Evolutionary conservation across 2,797 vertebrate species (phyloP).

Genomic region (Helarctos malayanus): DNA sequence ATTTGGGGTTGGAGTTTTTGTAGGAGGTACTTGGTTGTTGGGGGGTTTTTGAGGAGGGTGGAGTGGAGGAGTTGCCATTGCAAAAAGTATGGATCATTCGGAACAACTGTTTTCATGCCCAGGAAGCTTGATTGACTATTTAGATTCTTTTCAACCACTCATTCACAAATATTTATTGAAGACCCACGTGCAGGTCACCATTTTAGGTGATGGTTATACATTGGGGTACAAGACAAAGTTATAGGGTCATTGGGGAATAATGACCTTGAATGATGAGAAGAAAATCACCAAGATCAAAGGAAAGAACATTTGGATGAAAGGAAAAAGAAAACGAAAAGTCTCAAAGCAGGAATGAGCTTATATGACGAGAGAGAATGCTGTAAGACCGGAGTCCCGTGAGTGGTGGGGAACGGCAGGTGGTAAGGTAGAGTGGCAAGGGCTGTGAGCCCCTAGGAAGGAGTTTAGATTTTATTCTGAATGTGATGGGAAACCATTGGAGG

Average conservation of each 20-base stretch:
- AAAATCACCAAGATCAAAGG: neutral
- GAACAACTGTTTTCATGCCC: neutral
- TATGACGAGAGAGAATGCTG: neutral
- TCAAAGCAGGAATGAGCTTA: neutral
- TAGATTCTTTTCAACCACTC: neutral
- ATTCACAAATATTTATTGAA: neutral
- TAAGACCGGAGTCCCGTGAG: neutral
- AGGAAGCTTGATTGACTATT: neutral
- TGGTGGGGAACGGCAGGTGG: neutral
- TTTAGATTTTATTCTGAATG: neutral
- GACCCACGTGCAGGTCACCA: neutral
- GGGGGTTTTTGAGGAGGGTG: rapidly evolving
- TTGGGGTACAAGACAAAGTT: neutral
- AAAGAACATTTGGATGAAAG: neutral
- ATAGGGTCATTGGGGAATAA: neutral
- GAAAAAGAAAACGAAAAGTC: neutral
- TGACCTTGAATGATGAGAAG: neutral
- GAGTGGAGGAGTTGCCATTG: neutral
- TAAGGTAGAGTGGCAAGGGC: neutral
- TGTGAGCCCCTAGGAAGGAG: neutral
- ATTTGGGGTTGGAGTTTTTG: neutral
- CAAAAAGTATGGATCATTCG: neutral
- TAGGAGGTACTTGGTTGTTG: neutral
- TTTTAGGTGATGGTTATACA: neutral
- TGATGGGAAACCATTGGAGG: neutral